Percentiles rank a stretch among this genome's conserved stretches.
These are phyloP conservation scores for Nycteola revayana DNA, from an alignment of 2,888 invertebrate genomes.

Conservation along the genomic window DNA sequence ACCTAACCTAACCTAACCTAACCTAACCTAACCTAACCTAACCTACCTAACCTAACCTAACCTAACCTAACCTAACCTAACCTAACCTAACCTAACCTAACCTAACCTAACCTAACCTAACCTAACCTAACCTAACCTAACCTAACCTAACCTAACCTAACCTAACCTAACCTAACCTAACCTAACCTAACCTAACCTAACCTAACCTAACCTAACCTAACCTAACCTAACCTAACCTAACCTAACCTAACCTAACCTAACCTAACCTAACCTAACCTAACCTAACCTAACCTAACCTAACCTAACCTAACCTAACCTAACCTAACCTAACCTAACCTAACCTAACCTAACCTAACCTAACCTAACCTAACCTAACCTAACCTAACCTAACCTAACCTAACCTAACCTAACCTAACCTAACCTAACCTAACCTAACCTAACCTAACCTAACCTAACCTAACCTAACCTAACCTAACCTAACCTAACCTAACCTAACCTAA, in stretches of 20 bases:
- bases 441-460: slow-evolving; percentile 6
- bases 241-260: slow-evolving; percentile 4
- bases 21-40: slow-evolving; percentile 15
- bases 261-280: slow-evolving; percentile 4
- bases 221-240: slow-evolving; percentile 4
- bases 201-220: slow-evolving; percentile 3
- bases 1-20: slow-evolving; percentile 18
- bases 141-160: neutral
- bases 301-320: slow-evolving; percentile 3
- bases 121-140: neutral
- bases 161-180: slow-evolving; percentile 1
- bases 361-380: slow-evolving; percentile 4
- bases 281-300: slow-evolving; percentile 4
- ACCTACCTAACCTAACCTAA: slow-evolving; percentile 14
- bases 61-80: slow-evolving; percentile 7
- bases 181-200: slow-evolving; percentile 2
- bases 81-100: slow-evolving; percentile 1
- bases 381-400: slow-evolving; percentile 4
- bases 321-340: slow-evolving; percentile 4
- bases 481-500: slow-evolving; percentile 6
- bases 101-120: neutral
- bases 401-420: slow-evolving; percentile 6
- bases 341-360: slow-evolving; percentile 4
- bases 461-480: slow-evolving; percentile 1
- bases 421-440: slow-evolving; percentile 7